Conservation (phyloP, 2,888 invertebrate species). For the Patella caerulea region DNA sequence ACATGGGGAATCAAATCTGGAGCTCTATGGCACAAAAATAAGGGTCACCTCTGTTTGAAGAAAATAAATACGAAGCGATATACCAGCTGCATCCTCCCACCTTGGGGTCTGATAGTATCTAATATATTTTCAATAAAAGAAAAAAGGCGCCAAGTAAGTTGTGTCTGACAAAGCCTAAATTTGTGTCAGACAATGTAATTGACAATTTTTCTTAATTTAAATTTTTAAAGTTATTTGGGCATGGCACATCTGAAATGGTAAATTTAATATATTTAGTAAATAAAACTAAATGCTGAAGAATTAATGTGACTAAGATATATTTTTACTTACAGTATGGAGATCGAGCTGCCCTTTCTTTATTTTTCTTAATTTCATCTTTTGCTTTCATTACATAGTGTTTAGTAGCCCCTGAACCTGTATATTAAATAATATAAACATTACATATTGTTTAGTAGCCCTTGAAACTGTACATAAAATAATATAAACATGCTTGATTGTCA, state of each 20-base stretch:
- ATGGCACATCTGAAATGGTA: background rate
- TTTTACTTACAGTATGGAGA: conserved; percentile 18
- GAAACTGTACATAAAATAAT: conserved; percentile 58
- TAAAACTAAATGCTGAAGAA: too few relatives aligned
- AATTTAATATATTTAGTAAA: too few relatives aligned
- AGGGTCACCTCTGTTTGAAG: too few relatives aligned
- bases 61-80: too few relatives aligned
- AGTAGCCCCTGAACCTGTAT: conserved; percentile 67
- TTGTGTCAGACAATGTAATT: too few relatives aligned
- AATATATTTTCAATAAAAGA: too few relatives aligned
- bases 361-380: conserved; percentile 66
- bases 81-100: too few relatives aligned
- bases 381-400: conserved; percentile 68
- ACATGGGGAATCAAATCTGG: background rate
- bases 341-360: conserved; percentile 44
- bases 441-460: conserved; percentile 66
- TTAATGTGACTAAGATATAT: background rate
- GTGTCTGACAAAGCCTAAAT: too few relatives aligned
- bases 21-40: too few relatives aligned
- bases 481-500: background rate
- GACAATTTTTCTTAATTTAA: background rate
- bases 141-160: too few relatives aligned
- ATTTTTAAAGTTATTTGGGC: background rate
- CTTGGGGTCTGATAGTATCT: too few relatives aligned
- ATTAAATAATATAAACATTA: conserved; percentile 42